phyloP scores from a whole-genome alignment of 2,113 vertebrate genomes.

The Brevimyrus niger region DNA sequence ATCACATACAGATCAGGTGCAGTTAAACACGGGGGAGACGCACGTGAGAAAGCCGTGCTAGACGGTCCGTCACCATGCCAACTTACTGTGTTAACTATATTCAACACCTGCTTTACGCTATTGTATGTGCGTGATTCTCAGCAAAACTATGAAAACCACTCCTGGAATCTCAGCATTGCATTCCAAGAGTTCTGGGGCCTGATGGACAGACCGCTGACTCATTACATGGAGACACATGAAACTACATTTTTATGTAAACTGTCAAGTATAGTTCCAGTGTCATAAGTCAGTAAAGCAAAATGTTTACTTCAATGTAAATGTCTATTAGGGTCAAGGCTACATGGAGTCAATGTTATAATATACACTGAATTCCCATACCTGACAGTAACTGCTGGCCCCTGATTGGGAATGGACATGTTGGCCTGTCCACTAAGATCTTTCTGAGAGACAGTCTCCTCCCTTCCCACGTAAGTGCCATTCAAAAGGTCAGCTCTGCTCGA shows the following conservation, averaged over 20 bases:
- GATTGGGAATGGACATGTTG: conserved; percentile 3
- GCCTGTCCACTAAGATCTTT: conserved; percentile 15
- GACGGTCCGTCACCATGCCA: neutral
- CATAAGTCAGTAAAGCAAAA: neutral
- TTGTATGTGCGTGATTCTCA: neutral
- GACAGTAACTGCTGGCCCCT: neutral
- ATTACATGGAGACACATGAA: neutral
- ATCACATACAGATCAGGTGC: neutral
- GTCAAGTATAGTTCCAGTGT: no score
- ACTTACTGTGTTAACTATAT: neutral
- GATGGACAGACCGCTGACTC: neutral
- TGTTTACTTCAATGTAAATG: neutral
- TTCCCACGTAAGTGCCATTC: conserved; percentile 16
- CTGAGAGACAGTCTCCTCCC: neutral
- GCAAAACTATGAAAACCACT: neutral
- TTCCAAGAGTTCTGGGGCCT: conserved; percentile 23
- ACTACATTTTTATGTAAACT: neutral
- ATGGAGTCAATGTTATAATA: neutral
- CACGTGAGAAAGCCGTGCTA: neutral
- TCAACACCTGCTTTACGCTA: neutral
- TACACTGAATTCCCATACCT: neutral
- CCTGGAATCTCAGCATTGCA: neutral
- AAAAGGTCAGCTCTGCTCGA: conserved; percentile 3
- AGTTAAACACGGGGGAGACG: neutral
- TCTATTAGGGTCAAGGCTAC: neutral